These are phyloP conservation scores for Canis aureus DNA, from an alignment of 2,113 vertebrate genomes.

Conservation along the genomic window DNA sequence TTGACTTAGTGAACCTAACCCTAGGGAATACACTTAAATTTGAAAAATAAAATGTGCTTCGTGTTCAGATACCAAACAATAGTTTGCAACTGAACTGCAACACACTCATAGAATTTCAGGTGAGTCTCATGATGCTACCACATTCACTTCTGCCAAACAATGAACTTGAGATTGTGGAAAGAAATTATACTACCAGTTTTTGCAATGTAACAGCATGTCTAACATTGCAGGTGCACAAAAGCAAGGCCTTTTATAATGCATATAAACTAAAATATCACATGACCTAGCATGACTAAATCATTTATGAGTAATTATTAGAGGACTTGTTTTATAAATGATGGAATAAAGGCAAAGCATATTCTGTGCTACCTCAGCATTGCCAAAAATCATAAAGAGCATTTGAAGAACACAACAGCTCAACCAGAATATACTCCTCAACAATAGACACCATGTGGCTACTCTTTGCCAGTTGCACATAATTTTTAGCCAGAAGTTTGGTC, in stretches of 20 bases:
- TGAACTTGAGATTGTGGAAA: not conserved
- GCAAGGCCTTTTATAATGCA: not conserved
- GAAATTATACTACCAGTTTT: not conserved
- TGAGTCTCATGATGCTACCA: not conserved
- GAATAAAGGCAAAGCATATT: conserved; percentile 25
- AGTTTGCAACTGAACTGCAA: not conserved
- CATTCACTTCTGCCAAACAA: not conserved
- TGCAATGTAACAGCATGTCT: not conserved
- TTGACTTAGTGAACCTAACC: not conserved
- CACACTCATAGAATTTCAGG: conserved; percentile 12
- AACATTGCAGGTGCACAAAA: not conserved
- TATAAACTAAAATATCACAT: conserved; percentile 13
- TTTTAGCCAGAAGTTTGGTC: conserved; percentile 1
- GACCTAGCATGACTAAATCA: not conserved
- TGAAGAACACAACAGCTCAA: not conserved
- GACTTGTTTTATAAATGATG: conserved; percentile 13
- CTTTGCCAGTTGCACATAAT: not conserved
- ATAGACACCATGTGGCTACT: not conserved
- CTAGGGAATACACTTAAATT: not conserved
- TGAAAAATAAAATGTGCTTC: not conserved
- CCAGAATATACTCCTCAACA: not conserved
- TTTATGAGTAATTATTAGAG: not conserved
- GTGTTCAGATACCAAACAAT: not conserved
- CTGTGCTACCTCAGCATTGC: not conserved
- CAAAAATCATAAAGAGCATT: not conserved